phyloP scores from a whole-genome alignment of 2,888 invertebrate genomes.

The Thecocarcelia acutangulata region DNA sequence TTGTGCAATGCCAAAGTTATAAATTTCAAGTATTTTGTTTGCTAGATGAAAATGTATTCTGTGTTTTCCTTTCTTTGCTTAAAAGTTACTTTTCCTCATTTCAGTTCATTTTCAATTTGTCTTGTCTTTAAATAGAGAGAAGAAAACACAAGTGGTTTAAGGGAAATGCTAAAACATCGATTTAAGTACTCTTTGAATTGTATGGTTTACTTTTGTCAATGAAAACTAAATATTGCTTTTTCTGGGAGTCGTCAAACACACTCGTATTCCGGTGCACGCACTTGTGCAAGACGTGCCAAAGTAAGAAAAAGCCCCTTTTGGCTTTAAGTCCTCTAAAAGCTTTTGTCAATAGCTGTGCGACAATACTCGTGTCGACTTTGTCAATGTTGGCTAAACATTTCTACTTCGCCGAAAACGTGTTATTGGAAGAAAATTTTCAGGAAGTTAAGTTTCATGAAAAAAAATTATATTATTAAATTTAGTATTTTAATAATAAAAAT shows the following conservation, averaged over 20 bases:
- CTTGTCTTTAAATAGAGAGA: slow-evolving; percentile 6
- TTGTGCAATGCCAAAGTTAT: slow-evolving; percentile 50
- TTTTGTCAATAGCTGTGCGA: not conserved
- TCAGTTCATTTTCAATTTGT: slow-evolving; percentile 58
- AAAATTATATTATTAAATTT: no score
- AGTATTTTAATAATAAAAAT: no score
- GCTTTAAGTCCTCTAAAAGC: not conserved
- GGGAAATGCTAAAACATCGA: slow-evolving; percentile 53
- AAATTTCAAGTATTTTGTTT: slow-evolving; percentile 58
- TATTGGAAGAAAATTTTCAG: not conserved
- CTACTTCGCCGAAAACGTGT: not conserved
- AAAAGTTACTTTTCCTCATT: slow-evolving; percentile 34
- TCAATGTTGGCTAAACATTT: not conserved
- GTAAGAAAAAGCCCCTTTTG: not conserved
- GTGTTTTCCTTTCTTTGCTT: slow-evolving; percentile 1
- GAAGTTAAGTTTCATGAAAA: no score
- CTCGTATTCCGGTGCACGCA: not conserved
- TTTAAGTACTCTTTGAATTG: slow-evolving; percentile 19
- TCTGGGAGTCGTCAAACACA: not conserved
- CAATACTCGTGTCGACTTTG: not conserved
- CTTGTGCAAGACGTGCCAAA: slow-evolving; percentile 4
- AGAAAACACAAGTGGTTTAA: not conserved
- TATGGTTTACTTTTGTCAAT: slow-evolving; percentile 42
- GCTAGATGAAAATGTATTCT: slow-evolving; percentile 10
- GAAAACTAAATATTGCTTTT: slow-evolving; percentile 44